phyloP scores from a whole-genome alignment of 2,797 vertebrate species.

The Okamejei kenojei region DNA sequence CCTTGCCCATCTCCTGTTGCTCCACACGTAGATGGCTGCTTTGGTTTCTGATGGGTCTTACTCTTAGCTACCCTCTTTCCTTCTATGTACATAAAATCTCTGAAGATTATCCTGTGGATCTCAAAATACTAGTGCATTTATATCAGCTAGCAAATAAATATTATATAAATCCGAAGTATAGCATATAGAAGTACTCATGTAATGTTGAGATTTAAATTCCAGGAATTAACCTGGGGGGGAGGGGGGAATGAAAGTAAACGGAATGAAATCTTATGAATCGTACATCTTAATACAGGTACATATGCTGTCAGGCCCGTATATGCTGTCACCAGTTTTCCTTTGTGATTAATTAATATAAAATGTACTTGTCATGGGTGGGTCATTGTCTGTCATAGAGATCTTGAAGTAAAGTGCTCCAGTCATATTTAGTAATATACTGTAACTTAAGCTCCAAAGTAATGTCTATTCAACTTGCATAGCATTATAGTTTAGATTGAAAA shows the following conservation, averaged over 20 bases:
- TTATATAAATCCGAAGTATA: too few species aligned
- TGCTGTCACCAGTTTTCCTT: neutral
- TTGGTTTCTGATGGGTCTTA: too few species aligned
- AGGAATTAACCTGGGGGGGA: neutral
- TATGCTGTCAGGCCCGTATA: neutral
- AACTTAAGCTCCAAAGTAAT: neutral
- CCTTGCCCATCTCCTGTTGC: too few species aligned
- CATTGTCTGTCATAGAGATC: neutral
- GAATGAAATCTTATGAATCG: neutral
- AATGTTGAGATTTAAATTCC: neutral
- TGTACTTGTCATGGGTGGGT: neutral
- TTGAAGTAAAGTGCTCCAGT: conserved; percentile 16
- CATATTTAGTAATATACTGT: neutral
- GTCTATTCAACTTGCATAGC: neutral
- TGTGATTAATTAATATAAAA: neutral
- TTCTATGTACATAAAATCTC: too few species aligned
- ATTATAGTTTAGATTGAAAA: neutral
- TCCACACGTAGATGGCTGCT: too few species aligned
- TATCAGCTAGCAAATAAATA: too few species aligned
- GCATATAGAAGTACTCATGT: too few species aligned
- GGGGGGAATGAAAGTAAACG: neutral
- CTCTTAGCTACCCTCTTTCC: too few species aligned
- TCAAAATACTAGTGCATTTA: neutral
- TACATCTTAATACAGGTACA: neutral
- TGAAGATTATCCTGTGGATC: neutral